Evolutionary conservation across 2,888 invertebrate species (phyloP).

Genomic region (Leptinotarsa rubiginosa): DNA sequence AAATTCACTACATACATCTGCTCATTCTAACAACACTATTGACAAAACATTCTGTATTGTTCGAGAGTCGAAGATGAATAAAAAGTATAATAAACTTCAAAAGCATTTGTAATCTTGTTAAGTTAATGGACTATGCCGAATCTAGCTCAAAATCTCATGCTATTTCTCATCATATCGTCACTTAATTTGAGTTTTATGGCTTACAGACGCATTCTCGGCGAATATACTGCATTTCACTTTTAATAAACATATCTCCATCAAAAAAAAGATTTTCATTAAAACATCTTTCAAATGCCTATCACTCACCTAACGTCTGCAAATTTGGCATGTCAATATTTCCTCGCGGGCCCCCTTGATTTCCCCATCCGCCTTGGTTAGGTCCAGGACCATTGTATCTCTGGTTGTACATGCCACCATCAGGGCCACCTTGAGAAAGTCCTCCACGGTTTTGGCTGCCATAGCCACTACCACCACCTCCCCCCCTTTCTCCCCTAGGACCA

Average conservation of each 20-base stretch:
- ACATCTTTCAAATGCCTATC: background rate
- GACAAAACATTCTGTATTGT: too few relatives aligned
- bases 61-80: too few relatives aligned
- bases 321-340: conserved; percentile 89
- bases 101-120: too few relatives aligned
- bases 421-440: conserved; percentile 59
- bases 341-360: conserved; percentile 59
- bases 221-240: background rate
- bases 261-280: background rate
- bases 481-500: conserved; percentile 66
- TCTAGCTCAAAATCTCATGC: too few relatives aligned
- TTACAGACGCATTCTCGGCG: too few relatives aligned
- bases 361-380: conserved; percentile 63
- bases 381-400: conserved; percentile 60
- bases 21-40: too few relatives aligned
- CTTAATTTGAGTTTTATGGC: too few relatives aligned
- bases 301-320: conserved; percentile 83
- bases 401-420: conserved; percentile 59
- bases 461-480: conserved; percentile 47
- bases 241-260: background rate
- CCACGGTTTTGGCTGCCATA: conserved; percentile 57
- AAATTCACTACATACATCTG: too few relatives aligned
- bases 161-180: too few relatives aligned
- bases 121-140: too few relatives aligned
- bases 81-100: too few relatives aligned